Percentiles rank a stretch among this genome's conserved stretches.
These are phyloP conservation scores for Polyergus mexicanus DNA, from an alignment of 1,140 invertebrate genomes.

Conservation along the genomic window DNA sequence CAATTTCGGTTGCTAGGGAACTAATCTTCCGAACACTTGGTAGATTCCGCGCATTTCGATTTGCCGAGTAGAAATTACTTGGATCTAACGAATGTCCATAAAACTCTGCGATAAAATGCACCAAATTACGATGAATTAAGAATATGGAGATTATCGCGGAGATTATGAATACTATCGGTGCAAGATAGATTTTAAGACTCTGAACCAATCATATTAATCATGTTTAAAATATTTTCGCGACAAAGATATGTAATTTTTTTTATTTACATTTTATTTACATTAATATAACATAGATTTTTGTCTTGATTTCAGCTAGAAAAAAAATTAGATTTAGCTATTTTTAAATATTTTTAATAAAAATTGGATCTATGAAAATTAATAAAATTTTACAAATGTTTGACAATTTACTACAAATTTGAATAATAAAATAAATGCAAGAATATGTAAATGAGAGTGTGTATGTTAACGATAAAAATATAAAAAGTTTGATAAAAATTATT, in stretches of 20 bases:
- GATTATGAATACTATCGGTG: neutral
- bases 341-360: neutral
- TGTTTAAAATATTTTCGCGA: neutral
- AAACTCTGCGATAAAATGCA: constrained; percentile 19
- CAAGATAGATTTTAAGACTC: neutral
- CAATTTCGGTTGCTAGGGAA: constrained; percentile 60
- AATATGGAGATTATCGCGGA: constrained; percentile 8
- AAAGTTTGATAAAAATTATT: neutral
- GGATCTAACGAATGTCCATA: constrained; percentile 35
- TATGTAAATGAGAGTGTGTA: neutral
- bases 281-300: neutral
- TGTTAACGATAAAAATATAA: neutral
- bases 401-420: neutral
- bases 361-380: neutral
- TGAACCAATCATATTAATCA: neutral
- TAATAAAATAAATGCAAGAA: neutral
- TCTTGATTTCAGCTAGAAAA: neutral
- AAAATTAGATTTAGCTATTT: neutral
- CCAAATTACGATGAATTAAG: neutral
- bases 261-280: neutral
- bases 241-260: neutral
- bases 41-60: constrained; percentile 51
- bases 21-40: constrained; percentile 47
- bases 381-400: neutral
- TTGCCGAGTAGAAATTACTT: constrained; percentile 50